Base-by-base conservation (phyloP, 2,113 vertebrate genomes). In the Terrapene triunguis region DNA sequence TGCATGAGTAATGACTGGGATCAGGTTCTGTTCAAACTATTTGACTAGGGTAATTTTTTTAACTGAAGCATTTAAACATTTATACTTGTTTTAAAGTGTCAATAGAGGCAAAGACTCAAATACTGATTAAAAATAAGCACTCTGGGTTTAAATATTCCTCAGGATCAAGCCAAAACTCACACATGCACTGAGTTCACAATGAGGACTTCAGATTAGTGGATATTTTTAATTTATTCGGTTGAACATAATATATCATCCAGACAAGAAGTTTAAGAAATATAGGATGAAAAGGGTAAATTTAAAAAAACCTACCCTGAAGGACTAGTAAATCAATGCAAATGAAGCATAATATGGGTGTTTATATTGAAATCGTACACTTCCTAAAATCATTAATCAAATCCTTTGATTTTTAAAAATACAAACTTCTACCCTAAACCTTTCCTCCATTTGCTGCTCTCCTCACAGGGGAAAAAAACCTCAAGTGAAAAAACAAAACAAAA, bases 381-480 rank as follows among this genome's bases (percentile, higher is more conserved):
- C 9, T 29, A 29, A 19, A 17, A 44, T 42, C 5, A n/a, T 14
- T 27, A 59, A 90, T n/a, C 35, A 72, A 38, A 72, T 82, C 54
- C 0, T 0, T 57, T 47, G 25, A 47, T 78, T 76, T 76, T 76
- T 24, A 27, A 27, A 47, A 76, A 76, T 74, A 42, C 5, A 0
- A 13, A 51, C 14, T 3, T 50, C 27, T 82, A 1, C 29, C 55
- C 4, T 88, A 13, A 35, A 22, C 1, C 44, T 42, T 62, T 47
- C 88, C 24, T 80, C 83, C 79, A n/a, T 89, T 84, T 82, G 48
- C 16, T 51, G 29, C 72, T 65, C 6, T 27, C 57, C 47, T 8
- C 53, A 76, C 6, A 55, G 21, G 53, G 53, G 29, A 8, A 55
- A 55, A 74, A 80, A 48, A 17, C 42, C 86, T 17, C 8, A 53